phyloP scores from a whole-genome alignment of 2,888 invertebrate species.

The Erannis defoliaria region DNA sequence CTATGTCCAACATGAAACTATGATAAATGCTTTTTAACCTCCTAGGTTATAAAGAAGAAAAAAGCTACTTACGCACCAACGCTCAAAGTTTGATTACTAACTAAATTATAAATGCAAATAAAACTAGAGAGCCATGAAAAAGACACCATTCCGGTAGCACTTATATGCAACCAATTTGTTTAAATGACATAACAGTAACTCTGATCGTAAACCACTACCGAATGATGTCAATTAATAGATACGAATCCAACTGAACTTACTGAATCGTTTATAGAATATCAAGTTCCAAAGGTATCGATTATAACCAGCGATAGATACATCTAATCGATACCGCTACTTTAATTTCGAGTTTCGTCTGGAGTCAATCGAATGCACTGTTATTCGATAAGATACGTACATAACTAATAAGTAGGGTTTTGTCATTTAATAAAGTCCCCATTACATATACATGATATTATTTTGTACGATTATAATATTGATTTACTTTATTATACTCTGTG shows the following conservation, averaged over 20 bases:
- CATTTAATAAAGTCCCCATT: conserved; percentile 2
- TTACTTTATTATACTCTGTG: too few relatives aligned
- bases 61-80: neutral
- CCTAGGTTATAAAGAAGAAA: too few relatives aligned
- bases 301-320: conserved; percentile 24
- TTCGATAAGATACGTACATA: conserved; percentile 36
- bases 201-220: conserved; percentile 18
- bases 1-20: too few relatives aligned
- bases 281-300: conserved; percentile 28
- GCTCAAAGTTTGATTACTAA: neutral
- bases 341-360: conserved; percentile 28
- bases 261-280: conserved; percentile 30
- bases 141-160: conserved; percentile 16
- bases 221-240: conserved; percentile 32
- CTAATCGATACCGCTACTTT: conserved; percentile 39
- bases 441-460: too few relatives aligned
- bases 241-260: conserved; percentile 17
- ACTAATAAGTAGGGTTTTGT: conserved; percentile 12
- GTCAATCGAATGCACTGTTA: conserved; percentile 36
- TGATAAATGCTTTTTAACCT: too few relatives aligned
- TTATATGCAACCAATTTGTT: conserved; percentile 15
- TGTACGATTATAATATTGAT: too few relatives aligned
- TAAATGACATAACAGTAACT: conserved; percentile 22
- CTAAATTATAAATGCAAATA: neutral
- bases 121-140: conserved; percentile 10